phyloP scores from a whole-genome alignment of 2,888 invertebrate species.

The Macrophya annulata region DNA sequence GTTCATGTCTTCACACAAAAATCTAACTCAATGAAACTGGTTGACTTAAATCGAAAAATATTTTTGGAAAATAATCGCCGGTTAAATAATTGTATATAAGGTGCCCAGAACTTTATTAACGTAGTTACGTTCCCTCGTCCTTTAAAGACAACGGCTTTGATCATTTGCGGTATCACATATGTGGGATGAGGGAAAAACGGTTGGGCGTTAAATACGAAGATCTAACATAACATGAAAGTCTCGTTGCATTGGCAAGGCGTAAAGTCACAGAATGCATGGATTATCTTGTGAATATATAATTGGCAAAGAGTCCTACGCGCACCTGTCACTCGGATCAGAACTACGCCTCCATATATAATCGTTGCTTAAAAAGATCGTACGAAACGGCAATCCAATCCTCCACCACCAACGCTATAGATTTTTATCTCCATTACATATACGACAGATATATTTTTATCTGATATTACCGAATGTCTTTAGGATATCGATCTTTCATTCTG shows the following conservation, averaged over 20 bases:
- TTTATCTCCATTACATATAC: constrained; percentile 23
- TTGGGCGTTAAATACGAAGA: constrained; percentile 45
- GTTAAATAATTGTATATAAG: not conserved
- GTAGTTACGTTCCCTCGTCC: not conserved
- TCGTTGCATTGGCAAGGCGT: constrained; percentile 11
- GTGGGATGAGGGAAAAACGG: constrained; percentile 16
- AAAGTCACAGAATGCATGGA: constrained; percentile 13
- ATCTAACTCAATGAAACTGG: not conserved
- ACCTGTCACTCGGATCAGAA: constrained; percentile 53
- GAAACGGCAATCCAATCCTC: constrained; percentile 20
- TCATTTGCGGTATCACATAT: constrained; percentile 8
- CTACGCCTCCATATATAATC: constrained; percentile 22
- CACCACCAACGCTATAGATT: constrained; percentile 48
- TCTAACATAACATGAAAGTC: not conserved
- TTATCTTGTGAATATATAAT: constrained; percentile 48
- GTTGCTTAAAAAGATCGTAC: constrained; percentile 15
- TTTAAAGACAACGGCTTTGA: constrained; percentile 38
- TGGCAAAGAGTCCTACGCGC: constrained; percentile 51
- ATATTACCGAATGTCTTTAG: constrained; percentile 9
- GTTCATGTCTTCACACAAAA: too few relatives aligned
- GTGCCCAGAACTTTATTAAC: not conserved
- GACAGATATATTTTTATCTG: constrained; percentile 24
- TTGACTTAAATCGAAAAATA: not conserved
- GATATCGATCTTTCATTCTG: constrained; percentile 29
- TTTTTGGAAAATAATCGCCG: not conserved